Base-by-base conservation (phyloP, 2,113 vertebrate species). In the Abramis brama region DNA sequence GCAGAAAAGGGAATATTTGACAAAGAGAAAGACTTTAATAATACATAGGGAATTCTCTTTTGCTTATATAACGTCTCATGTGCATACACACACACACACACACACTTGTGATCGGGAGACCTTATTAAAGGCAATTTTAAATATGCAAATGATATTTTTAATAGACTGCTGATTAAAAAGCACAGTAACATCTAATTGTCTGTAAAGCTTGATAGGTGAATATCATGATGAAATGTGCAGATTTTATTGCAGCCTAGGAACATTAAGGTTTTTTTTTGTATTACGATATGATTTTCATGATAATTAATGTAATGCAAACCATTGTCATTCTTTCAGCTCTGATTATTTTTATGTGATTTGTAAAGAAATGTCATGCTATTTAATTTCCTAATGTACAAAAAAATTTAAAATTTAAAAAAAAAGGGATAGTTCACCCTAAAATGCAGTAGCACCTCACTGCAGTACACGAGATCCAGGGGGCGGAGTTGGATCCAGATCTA, bases 21-120 rank as follows among this genome's bases (percentile, higher is more conserved):
- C 92, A 79, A 91, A 70, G 52, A 88, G 85, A 85, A 79, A 81
- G 81, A 79, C 79, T 84, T 71, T 80, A 90, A 92, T 93, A 91
- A 92, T 92, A 82, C 86, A 94, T 92, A 62, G 39, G 5, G 91
- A 90, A 91, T 92, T 88, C 70, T 83, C 89, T 45, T 91, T 93
- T 90, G 91, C 91, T 91, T 88, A 93, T 88, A 89, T 90, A 88
- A 85, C 47, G 86, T 91, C 89, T 86, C 80, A 89, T 71, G 85
- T 86, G 84, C 50, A 82, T 47, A 15, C 30, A 75, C 75, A 87
- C 64, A 23, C 30, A 75, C 75, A 87, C 64, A 23, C 39, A 80
- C 75, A 89, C 21, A 13, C 23, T 47, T 25, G 12, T 47, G 2
- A 15, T 5, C 13, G 71, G 45, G 43, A 8, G 12, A 47, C 68